Conservation (phyloP, 53 echinoderm and acorn worm species). For the Luidia sarsii region DNA sequence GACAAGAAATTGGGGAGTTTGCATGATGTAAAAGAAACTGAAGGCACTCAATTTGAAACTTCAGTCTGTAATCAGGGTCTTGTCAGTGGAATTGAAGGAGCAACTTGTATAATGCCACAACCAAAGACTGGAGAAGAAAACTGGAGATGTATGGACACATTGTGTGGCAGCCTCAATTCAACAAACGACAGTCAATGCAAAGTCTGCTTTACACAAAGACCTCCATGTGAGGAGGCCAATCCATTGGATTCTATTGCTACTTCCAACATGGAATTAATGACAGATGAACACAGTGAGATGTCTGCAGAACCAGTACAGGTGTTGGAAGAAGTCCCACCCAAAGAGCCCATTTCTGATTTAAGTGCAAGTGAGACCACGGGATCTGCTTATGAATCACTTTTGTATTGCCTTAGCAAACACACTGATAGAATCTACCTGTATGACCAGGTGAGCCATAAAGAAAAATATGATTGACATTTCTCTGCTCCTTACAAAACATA, state of each 20-base stretch:
- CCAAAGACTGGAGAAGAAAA: slow-evolving; percentile 1
- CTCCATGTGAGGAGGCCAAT: background rate
- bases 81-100: background rate
- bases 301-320: background rate
- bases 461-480: no score
- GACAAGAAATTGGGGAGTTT: no score
- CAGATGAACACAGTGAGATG: background rate
- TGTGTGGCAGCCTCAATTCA: slow-evolving; percentile 28
- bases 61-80: background rate
- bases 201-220: slow-evolving; percentile 56
- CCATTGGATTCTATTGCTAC: no score
- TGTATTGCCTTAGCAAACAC: slow-evolving; percentile 73
- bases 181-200: slow-evolving; percentile 50
- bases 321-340: background rate
- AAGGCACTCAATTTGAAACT: background rate
- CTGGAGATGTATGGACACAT: slow-evolving; percentile 59
- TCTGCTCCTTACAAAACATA: no score
- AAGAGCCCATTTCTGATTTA: no score
- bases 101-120: slow-evolving; percentile 5
- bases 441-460: slow-evolving; percentile 78
- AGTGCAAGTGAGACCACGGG: no score
- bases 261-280: no score
- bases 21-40: background rate
- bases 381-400: slow-evolving; percentile 55
- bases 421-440: slow-evolving; percentile 81